These are phyloP conservation scores for Neomicropteryx cornuta DNA, from an alignment of 1,140 invertebrate species.

Conservation along the genomic window DNA sequence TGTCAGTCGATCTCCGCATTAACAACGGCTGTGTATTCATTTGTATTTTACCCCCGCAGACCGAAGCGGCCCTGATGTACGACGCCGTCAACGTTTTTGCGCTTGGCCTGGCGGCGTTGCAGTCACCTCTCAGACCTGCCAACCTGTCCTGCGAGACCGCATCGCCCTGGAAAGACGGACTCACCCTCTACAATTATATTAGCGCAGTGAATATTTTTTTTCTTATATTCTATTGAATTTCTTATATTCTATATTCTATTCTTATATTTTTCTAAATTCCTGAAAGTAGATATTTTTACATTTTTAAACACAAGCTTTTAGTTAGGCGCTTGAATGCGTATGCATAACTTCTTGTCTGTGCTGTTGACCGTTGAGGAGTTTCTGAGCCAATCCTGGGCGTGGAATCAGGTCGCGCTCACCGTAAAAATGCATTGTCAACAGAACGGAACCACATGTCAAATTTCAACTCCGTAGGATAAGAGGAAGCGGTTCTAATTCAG, in stretches of 20 bases:
- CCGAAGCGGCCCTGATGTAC: constrained; percentile 82
- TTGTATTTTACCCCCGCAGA: constrained; percentile 50
- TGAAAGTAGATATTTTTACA: too few species aligned
- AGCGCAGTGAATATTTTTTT: constrained; percentile 56
- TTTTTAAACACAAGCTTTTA: neutral
- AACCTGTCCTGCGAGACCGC: constrained; percentile 80
- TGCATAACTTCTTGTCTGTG: too few species aligned
- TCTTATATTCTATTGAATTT: too few species aligned
- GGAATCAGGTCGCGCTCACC: too few species aligned
- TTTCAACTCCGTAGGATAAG: too few species aligned
- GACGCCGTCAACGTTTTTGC: constrained; percentile 86
- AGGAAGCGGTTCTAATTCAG: too few species aligned
- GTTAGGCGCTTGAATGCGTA: too few species aligned
- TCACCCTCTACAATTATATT: constrained; percentile 81
- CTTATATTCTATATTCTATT: constrained; percentile 1
- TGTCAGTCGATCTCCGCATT: too few species aligned
- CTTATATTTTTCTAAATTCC: neutral
- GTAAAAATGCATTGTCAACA: too few species aligned
- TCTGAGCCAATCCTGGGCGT: too few species aligned
- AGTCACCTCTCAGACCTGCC: constrained; percentile 53
- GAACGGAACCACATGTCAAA: neutral
- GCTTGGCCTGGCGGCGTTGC: constrained; percentile 62
- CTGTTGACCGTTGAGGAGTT: too few species aligned
- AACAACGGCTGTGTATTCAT: too few species aligned
- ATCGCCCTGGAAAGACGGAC: constrained; percentile 75